Base-by-base conservation (phyloP, 1,140 invertebrate species). In the Drosophila tropicalis region DNA sequence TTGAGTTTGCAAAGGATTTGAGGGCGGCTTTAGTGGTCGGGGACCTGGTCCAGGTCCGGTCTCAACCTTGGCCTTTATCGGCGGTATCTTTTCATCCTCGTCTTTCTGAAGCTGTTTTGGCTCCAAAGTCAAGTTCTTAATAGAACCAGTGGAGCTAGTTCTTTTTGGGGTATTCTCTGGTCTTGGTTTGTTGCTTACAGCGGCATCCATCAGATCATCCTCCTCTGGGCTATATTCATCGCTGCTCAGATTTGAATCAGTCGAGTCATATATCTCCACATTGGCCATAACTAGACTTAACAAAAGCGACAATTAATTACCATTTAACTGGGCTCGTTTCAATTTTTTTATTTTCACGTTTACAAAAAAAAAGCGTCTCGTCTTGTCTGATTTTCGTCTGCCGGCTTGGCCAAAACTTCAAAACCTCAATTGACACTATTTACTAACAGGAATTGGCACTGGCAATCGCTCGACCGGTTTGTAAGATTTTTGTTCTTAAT, bases 181-280 rank as follows among this genome's bases (percentile, higher is more conserved):
- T 22, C 44, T 19, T 51, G 44, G 51, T 34, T 86, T 72, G 13
- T 80, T 89, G 51, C 70, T 80, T 0, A 90, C 74, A 3, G 84
- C 84, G 9, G 70, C 74, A 36, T 90, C 78, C 84, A 89, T 89
- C 6, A 89, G 15, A 5, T 89, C 77, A 44, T 89, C 84, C 40
- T 74, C 84, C 40, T 81, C 85, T 44, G 70, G 65, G 32, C 73
- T 72, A 39, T 89, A 89, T 64, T 89, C 84, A 63, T 89, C 85
- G 71, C 73, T 85, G 51, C 85, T 90, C 19, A 90, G 39, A 15
- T 89, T 67, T 22, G 83, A 86, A 40, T 84, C 72, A 10, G 80
- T 83, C 5, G 76, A 78, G 40, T 84, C 84, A 70, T 86, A 86
- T 29, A 86, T 87, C 60, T 86, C 83, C 41, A 86, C 68, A 67